Base-by-base conservation (phyloP, 1,140 invertebrate species). In the Leptinotarsa lineolata region DNA sequence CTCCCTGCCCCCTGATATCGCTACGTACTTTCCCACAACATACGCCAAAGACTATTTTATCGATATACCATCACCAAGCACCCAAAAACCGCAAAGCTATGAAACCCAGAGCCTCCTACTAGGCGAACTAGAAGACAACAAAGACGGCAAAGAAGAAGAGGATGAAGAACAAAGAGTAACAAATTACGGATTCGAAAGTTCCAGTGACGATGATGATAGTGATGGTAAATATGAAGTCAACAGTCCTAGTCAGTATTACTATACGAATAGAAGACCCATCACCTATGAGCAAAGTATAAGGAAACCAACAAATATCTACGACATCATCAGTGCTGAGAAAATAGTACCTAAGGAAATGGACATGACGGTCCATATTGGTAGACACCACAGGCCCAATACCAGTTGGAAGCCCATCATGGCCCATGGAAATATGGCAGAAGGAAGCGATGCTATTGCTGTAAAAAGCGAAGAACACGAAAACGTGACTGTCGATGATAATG, bases 221-320 rank as follows among this genome's bases (percentile, higher is more conserved):
- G 60, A 8, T 39, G 30, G 30, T 39, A 39, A 39, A 39, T 39
- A 39, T 11, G 30, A 39, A 39, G 30, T n/a, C 48, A 18, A 3
- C n/a, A 54, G 4, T 54, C n/a, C 48, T 18, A 21, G 24, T 64
- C 61, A 64, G 24, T 64, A 64, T 13, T 15, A 30, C 24, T 21
- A 20, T 16, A 3, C 15, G 5, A 22, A 64, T 22, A 64, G 61
- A 22, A 64, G 13, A 64, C 20, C 61, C 15, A 30, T 22, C 15
- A 64, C 21, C n/a, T 22, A 22, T 64, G n/a, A 21, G 15, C 8
- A 64, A n/a, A 64, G 13, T 64, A 60, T 18, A 60, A 22, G 2
- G 4, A 22, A 15, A 22, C 61, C 61, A 15, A 64, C 22, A 30
- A 64, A 64, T 64, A 64, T 64, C 21, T 64, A 64, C 18, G 61